Evolutionary conservation across 2,888 invertebrate species (phyloP), one percentile per base, ranked within the genome.

Genomic region (Nomada lathburiana): DNA sequence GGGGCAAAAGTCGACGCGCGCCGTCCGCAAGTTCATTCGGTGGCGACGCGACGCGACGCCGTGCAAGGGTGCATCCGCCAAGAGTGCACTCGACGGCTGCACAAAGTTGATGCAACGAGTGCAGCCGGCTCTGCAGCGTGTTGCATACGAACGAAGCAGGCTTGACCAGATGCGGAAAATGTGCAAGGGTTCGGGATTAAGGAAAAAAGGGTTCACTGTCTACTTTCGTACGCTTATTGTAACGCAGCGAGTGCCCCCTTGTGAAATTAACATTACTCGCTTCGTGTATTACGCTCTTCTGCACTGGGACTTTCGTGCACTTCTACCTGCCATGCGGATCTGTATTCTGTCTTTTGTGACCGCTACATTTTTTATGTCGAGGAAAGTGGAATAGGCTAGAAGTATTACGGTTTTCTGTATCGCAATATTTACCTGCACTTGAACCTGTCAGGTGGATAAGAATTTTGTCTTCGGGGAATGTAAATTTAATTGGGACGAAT

Each of bases 61-160:
- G 20, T 52, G 67, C 64, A 47, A 67, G 65, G 72, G 72, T 79
- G 68, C 68, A 72, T 53, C 53, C 20, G 55, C 13, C 59, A 42
- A 63, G 59, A 65, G 80, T 26, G 59, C 63, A 73, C 80, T 81
- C 80, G 50, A 55, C 73, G 59, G 20, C 42, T 36, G 64, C 64
- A 53, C 53, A 50, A n/a, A 70, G 59, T 65, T 74, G 59, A 74
- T 65, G 60, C 69, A 50, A 59, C 20, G 52, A 53, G 55, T 57
- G 26, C 72, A 57, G 53, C 47, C 44, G 47, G 16, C 16, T 47
- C 13, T 57, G 20, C 64, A 9, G 44, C 18, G 42, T 60, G 60
- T 55, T 50, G 63, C 64, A 59, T 57, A 62, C 59, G 42, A 59
- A 44, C 42, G 23, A 57, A 29, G 2, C 23, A 26, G 36, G 57